phyloP scores from a whole-genome alignment of 2,888 invertebrate genomes.

The Agonopterix heracliana region DNA sequence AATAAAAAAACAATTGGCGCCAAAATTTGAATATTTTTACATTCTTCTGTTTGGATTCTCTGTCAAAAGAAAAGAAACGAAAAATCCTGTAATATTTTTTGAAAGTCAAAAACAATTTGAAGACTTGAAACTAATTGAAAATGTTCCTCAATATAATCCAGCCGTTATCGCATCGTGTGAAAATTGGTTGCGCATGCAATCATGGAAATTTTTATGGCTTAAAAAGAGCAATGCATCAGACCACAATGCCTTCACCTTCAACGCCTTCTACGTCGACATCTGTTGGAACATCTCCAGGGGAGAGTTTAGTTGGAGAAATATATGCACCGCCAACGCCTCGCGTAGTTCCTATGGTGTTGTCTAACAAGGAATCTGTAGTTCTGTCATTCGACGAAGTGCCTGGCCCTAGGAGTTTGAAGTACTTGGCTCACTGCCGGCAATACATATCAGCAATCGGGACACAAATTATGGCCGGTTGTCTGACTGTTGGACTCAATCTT shows the following conservation, averaged over 20 bases:
- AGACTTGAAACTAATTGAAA: background rate
- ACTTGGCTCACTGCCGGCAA: constrained; percentile 75
- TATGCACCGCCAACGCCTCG: constrained; percentile 31
- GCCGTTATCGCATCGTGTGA: constrained; percentile 5
- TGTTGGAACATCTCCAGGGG: constrained; percentile 1
- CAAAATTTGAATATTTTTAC: constrained; percentile 29
- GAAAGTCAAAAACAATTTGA: too few species aligned
- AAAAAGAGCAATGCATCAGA: constrained; percentile 24
- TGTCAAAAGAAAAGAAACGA: constrained; percentile 9
- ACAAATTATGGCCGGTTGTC: constrained; percentile 71
- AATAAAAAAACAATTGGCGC: constrained; percentile 11
- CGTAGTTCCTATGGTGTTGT: constrained; percentile 46
- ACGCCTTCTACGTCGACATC: background rate
- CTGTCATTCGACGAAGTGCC: constrained; percentile 79
- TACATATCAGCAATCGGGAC: constrained; percentile 79
- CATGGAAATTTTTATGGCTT: constrained; percentile 26
- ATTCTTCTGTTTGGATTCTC: constrained; percentile 28
- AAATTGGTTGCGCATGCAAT: constrained; percentile 19
- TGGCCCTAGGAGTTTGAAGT: constrained; percentile 75
- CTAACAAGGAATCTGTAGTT: constrained; percentile 45
- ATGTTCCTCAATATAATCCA: constrained; percentile 7
- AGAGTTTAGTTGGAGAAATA: constrained; percentile 30
- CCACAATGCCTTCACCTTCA: constrained; percentile 23
- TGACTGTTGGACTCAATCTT: constrained; percentile 69
- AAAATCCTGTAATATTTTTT: background rate